These are phyloP conservation scores for Tachina lurida DNA, from an alignment of 2,888 invertebrate species.

Conservation along the genomic window DNA sequence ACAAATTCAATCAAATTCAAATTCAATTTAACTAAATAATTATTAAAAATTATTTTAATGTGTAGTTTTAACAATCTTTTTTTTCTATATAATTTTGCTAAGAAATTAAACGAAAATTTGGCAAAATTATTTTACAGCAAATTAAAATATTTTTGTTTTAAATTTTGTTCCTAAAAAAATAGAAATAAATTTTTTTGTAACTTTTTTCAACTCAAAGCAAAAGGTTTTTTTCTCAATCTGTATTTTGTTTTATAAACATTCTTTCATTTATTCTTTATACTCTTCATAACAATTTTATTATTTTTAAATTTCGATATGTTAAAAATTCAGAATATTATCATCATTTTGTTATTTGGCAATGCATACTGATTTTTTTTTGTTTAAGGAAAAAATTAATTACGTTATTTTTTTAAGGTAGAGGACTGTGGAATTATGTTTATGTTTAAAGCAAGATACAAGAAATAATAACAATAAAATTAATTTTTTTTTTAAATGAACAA, in stretches of 20 bases:
- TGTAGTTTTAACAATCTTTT: conserved; percentile 36
- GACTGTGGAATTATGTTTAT: conserved; percentile 34
- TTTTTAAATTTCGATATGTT: conserved; percentile 80
- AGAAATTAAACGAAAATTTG: conserved; percentile 14
- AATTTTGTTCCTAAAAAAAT: background rate
- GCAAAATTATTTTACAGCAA: conserved; percentile 15
- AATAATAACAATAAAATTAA: background rate
- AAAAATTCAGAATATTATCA: conserved; percentile 79
- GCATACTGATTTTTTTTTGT: conserved; percentile 44
- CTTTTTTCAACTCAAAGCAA: conserved; percentile 27
- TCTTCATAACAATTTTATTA: conserved; percentile 59
- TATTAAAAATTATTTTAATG: conserved; percentile 38
- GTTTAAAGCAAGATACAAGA: background rate
- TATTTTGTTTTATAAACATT: conserved; percentile 38
- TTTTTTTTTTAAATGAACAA: background rate
- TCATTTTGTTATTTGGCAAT: conserved; percentile 69
- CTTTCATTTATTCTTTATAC: conserved; percentile 44
- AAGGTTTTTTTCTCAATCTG: conserved; percentile 9
- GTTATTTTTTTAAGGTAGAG: conserved; percentile 49
- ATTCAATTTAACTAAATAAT: conserved; percentile 71
- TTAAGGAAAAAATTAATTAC: conserved; percentile 29
- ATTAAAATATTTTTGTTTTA: background rate
- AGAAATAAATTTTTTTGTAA: background rate
- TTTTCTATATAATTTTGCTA: conserved; percentile 66
- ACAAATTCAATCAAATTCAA: conserved; percentile 43